A percentile compares a stretch with the other conserved stretches of the same genome.
phyloP scores from a whole-genome alignment of 1,140 invertebrate species.

The Stenopsyche tienmushanensis region DNA sequence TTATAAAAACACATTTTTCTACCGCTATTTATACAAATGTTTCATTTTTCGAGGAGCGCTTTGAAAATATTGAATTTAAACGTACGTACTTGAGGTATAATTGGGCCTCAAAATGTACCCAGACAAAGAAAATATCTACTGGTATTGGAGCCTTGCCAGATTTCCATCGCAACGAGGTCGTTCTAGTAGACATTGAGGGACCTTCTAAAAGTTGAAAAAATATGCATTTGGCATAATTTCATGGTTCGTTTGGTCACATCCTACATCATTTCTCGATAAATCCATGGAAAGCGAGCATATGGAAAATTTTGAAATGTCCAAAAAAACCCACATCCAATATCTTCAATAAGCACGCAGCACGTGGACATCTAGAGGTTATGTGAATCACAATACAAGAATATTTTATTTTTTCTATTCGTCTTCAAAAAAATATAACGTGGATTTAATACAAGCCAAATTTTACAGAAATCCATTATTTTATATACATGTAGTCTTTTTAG shows the following conservation, averaged over 20 bases:
- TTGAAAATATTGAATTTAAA: not conserved
- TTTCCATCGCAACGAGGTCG: slow-evolving; percentile 11
- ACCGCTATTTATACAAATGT: not conserved
- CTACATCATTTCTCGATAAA: no score
- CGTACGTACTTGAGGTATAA: not conserved
- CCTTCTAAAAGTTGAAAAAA: slow-evolving; percentile 15
- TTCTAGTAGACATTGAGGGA: not conserved
- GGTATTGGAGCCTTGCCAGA: slow-evolving; percentile 7
- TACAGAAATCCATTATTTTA: no score
- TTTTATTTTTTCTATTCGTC: no score
- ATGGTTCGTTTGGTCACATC: not conserved
- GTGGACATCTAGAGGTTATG: no score
- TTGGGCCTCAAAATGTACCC: slow-evolving; percentile 12
- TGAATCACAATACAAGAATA: no score
- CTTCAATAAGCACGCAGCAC: no score
- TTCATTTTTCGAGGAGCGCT: not conserved
- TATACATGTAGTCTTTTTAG: no score
- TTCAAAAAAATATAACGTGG: no score
- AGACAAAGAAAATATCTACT: slow-evolving; percentile 18
- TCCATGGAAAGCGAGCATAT: no score
- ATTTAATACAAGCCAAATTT: no score
- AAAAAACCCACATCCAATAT: no score
- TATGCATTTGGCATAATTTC: slow-evolving; percentile 23
- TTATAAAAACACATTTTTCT: not conserved
- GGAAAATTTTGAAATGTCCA: no score